These are phyloP conservation scores for Poeciliopsis occidentalis DNA, from an alignment of 2,113 vertebrate species.

Conservation along the genomic window DNA sequence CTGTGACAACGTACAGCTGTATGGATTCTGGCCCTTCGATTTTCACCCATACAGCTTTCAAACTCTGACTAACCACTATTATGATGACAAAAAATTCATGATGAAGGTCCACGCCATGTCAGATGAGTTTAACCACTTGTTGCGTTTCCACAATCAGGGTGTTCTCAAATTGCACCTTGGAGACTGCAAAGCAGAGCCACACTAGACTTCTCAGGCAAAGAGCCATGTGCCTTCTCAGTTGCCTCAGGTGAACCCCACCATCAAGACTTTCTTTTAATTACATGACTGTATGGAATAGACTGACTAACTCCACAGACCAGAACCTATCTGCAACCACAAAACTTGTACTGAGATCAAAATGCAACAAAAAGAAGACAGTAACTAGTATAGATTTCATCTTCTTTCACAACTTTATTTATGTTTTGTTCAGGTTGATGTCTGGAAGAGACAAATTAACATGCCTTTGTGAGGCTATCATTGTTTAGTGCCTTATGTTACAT, in stretches of 20 bases:
- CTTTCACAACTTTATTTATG: background rate
- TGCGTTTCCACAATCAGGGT: conserved; percentile 88
- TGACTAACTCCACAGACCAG: background rate
- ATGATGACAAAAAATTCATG: conserved; percentile 86
- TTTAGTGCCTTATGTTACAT: background rate
- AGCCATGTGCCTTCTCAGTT: conserved; percentile 15
- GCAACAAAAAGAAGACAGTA: background rate
- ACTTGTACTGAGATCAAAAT: conserved; percentile 48
- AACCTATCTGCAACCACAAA: conserved; percentile 6
- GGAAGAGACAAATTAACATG: background rate
- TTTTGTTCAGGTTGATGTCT: background rate
- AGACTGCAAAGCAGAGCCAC: conserved; percentile 72
- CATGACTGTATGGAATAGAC: background rate
- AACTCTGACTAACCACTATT: conserved; percentile 91
- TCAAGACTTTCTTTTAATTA: background rate
- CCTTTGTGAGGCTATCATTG: background rate
- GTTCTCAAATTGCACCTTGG: conserved; percentile 89
- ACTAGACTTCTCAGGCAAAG: conserved; percentile 6
- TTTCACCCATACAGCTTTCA: conserved; percentile 74
- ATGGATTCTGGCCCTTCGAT: conserved; percentile 95
- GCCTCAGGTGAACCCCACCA: conserved; percentile 3
- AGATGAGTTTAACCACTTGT: conserved; percentile 86
- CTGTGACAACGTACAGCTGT: conserved; percentile 88
- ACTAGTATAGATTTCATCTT: background rate
- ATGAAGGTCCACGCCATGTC: conserved; percentile 90